These are phyloP conservation scores for Xestia ashworthii DNA, from an alignment of 2,888 invertebrate genomes.

Conservation along the genomic window DNA sequence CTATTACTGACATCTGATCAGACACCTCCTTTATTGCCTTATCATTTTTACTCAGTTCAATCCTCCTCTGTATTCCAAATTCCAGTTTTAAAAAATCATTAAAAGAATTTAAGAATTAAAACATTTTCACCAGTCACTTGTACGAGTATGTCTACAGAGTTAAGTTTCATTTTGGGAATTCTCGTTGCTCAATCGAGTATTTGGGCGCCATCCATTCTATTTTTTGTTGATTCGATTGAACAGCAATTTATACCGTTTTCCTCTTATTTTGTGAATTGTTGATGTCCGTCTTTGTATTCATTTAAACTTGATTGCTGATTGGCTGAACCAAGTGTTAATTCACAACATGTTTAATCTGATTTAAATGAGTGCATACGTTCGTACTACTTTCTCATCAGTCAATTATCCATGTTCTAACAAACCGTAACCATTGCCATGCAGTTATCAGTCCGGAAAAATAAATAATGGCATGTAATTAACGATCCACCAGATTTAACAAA, in stretches of 20 bases:
- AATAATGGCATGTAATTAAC: too few species aligned
- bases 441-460: too few species aligned
- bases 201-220: neutral
- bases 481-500: too few species aligned
- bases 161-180: slow-evolving; percentile 17
- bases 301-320: neutral
- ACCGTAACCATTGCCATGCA: too few species aligned
- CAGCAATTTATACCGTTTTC: neutral
- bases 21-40: too few species aligned
- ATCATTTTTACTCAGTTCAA: too few species aligned
- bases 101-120: neutral
- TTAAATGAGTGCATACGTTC: neutral
- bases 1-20: too few species aligned
- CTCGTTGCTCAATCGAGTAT: neutral
- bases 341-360: neutral
- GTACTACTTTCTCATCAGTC: neutral
- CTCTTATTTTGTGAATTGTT: too few species aligned
- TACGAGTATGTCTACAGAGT: slow-evolving; percentile 2
- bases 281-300: neutral
- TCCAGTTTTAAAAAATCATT: neutral
- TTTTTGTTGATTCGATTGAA: slow-evolving; percentile 7
- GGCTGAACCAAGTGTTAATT: neutral
- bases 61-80: neutral
- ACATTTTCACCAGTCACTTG: neutral
- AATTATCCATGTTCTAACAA: neutral